A percentile compares a stretch with the other conserved stretches of the same genome.
Evolutionary conservation across 2,888 invertebrate species (phyloP).

Genomic region (Drosophila limbata): DNA sequence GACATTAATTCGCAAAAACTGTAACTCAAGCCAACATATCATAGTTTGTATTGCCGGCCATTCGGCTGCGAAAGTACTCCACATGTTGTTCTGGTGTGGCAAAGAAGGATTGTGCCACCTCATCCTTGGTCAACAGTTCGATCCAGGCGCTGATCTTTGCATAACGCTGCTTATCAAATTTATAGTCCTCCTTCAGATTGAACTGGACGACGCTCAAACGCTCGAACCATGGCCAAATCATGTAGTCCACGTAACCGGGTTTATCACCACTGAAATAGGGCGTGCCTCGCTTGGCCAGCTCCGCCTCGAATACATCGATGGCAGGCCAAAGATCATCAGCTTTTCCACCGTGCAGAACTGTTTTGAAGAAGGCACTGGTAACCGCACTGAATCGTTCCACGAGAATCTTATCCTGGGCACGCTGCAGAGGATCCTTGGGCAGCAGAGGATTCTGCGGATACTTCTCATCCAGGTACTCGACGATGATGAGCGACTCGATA

Average conservation of each 20-base stretch:
- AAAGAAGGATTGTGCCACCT: conserved; percentile 89
- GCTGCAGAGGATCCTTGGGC: conserved; percentile 85
- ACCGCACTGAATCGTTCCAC: conserved; percentile 82
- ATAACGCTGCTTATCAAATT: conserved; percentile 57
- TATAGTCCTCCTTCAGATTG: conserved; percentile 87
- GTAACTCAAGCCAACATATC: conserved; percentile 39
- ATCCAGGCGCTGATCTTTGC: conserved; percentile 42
- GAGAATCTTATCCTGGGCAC: conserved; percentile 84
- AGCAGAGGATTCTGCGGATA: conserved; percentile 89
- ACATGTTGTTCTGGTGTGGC: conserved; percentile 90
- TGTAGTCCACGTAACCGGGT: conserved; percentile 92
- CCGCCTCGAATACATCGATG: conserved; percentile 89
- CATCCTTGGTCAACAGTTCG: conserved; percentile 88
- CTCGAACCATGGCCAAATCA: conserved; percentile 95
- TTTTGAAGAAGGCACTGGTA: conserved; percentile 72
- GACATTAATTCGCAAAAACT: no score
- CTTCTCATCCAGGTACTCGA: conserved; percentile 93
- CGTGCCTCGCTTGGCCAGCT: conserved; percentile 88
- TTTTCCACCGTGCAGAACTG: conserved; percentile 49
- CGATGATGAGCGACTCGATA: conserved; percentile 93
- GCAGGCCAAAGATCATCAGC: conserved; percentile 79
- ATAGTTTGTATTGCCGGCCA: conserved; percentile 88
- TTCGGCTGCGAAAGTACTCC: conserved; percentile 89
- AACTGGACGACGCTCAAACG: conserved; percentile 86
- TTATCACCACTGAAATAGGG: conserved; percentile 89